Base-by-base conservation (phyloP, 2,888 invertebrate genomes). In the Lasius fuliginosus region DNA sequence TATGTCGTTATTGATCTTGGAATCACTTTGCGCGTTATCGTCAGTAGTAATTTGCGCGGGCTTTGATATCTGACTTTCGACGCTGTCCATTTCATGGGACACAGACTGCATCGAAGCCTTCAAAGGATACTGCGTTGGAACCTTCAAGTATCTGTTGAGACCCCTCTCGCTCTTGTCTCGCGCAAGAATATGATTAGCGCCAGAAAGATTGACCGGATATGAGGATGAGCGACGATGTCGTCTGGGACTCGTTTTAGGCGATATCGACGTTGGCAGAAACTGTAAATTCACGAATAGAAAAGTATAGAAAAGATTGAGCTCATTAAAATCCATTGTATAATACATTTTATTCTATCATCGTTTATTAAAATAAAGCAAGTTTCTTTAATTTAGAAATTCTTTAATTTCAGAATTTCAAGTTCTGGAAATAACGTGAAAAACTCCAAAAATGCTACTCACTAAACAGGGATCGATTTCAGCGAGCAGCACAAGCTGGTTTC, bases 381-480 rank as follows among this genome's bases (percentile, higher is more conserved):
- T 23, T 40, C 23, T 67, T 46, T 18, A 30, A 30, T 30, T 67
- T n/a, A 33, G 3, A 3, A n/a, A 0, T 49, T 12, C 15, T 46
- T 46, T 15, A 46, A 46, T n/a, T 53, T 69, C 1, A 53, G 12
- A 69, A 53, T 53, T 53, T 53, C 18, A 53, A 8, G 15, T 53
- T 53, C 2, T 53, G 12, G n/a, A 53, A 33, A 12, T 42, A 42
- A 42, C 2, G 6, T 9, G 12, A 62, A n/a, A 73, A 23, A n/a
- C 2, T 3, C 18, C 12, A 62, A n/a, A 73, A 23, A n/a, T n/a
- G 68, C 1, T 36, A 85, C 92, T 94, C 92, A 95, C 95, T 92
- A 97, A 95, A 86, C 95, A 95, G 3, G 96, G 95, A 92, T 97
- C 96, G 76, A 97, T 96, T 94, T 97, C 97, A 12, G 96, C 96